Evolutionary conservation across 2,797 vertebrate species (phyloP).

Genomic region (Epinephelus coioides): DNA sequence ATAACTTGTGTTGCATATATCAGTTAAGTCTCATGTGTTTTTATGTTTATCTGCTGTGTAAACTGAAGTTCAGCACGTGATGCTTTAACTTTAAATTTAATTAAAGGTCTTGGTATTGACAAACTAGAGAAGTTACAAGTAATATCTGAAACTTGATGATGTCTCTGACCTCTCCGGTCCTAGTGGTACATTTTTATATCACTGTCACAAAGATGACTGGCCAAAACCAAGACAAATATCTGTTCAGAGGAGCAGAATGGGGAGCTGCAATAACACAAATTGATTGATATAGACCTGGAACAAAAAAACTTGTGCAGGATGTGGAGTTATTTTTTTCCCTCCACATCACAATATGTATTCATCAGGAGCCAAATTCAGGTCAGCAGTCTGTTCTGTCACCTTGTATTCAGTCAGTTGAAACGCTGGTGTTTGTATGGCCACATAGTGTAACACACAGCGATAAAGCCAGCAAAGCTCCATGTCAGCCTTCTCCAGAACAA

Average conservation of each 20-base stretch:
- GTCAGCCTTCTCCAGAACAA: conserved; percentile 35
- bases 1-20: conserved; percentile 15
- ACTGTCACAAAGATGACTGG: conserved; percentile 17
- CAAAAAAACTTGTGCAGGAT: conserved; percentile 26
- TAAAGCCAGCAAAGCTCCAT: conserved; percentile 27
- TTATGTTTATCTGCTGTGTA: conserved; percentile 20
- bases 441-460: conserved; percentile 47
- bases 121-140: neutral
- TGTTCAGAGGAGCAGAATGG: conserved; percentile 11
- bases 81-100: neutral
- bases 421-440: conserved; percentile 53
- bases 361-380: conserved; percentile 70
- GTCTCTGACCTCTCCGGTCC: conserved; percentile 8
- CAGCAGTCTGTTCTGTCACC: conserved; percentile 67
- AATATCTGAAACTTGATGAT: neutral
- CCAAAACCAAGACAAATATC: conserved; percentile 33
- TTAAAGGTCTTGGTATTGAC: neutral
- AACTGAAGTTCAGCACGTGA: neutral
- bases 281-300: conserved; percentile 44
- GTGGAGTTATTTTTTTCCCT: conserved; percentile 35
- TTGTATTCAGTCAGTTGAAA: conserved; percentile 61
- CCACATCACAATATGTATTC: conserved; percentile 63
- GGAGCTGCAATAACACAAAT: conserved; percentile 24
- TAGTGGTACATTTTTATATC: neutral
- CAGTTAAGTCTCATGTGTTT: conserved; percentile 18